These are phyloP conservation scores for Garrulus glandarius DNA, from an alignment of 2,797 vertebrate genomes.

Conservation along the genomic window DNA sequence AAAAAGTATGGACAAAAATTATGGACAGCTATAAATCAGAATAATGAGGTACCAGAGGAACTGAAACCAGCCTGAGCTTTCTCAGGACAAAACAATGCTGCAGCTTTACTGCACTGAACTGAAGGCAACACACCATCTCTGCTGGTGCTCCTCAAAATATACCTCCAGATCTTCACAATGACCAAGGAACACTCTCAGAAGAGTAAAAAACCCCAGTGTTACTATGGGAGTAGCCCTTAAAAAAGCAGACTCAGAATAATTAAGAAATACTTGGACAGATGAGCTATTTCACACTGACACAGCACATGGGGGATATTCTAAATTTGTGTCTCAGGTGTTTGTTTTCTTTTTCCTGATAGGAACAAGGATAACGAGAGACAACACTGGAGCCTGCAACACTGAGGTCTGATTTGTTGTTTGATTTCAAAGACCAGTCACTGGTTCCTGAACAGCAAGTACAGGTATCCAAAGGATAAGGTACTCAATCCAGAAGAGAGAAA, in stretches of 20 bases:
- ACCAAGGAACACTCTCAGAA: background rate
- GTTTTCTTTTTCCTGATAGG: background rate
- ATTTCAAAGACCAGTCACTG: background rate
- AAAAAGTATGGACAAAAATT: background rate
- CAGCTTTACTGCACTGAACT: background rate
- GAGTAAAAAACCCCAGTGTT: background rate
- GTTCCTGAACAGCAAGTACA: background rate
- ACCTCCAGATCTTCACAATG: background rate
- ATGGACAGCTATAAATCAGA: background rate
- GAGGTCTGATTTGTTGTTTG: background rate
- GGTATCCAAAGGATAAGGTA: background rate
- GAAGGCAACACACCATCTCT: background rate
- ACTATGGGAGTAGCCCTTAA: background rate
- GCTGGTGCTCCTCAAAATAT: background rate
- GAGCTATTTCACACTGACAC: background rate
- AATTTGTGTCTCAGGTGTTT: background rate
- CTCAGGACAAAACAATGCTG: background rate
- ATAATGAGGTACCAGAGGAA: background rate
- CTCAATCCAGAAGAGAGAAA: background rate
- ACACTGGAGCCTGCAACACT: background rate
- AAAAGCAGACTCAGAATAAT: background rate
- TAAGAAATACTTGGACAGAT: background rate
- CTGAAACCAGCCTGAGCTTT: background rate
- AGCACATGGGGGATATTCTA: fast-evolving
- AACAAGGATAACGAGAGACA: background rate